Evolutionary conservation across 1,140 invertebrate genomes (phyloP), one percentile per base, ranked within the genome.

Genomic region (Drosophila ogumai): DNA sequence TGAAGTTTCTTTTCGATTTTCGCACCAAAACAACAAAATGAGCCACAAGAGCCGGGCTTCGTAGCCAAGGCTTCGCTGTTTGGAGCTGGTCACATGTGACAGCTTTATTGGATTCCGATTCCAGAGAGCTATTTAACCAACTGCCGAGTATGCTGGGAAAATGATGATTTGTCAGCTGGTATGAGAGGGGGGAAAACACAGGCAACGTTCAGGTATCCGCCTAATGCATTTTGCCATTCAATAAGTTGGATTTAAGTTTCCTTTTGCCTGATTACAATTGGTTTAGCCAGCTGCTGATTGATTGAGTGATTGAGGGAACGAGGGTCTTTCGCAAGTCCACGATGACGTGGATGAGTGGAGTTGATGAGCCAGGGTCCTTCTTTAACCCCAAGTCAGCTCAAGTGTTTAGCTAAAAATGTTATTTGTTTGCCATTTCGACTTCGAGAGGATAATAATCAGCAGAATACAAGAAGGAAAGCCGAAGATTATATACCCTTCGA

Each of bases 81-180:
- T 61, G 60, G 68, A 81, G 59, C 71, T 73, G 82, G 79, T 63
- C 79, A 84, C 65, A 79, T 80, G 82, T 87, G 82, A 87, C 82
- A 87, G 82, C 82, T 88, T 87, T 87, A 87, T 87, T 88, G 82
- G 82, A 88, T 88, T 87, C 80, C 84, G 80, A 87, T 90, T 77
- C 76, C 80, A 66, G 60, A 63, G 63, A 86, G 82, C 82, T 87
- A 87, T 88, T 87, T 82, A 87, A 54, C 67, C 56, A 82, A 80
- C 74, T 71, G 81, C 71, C 57, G 55, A 34, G 56, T 81, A 63
- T 50, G 71, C 74, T 81, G 61, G 57, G 64, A 79, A 86, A 75
- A 79, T 88, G 84, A 86, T 86, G 84, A 86, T 86, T 87, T 87
- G 84, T 88, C 75, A 76, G 71, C 74, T 59, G 61, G 55, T 58